A percentile compares a stretch with the other conserved stretches of the same genome.
These are phyloP conservation scores for Nematolebias whitei DNA, from an alignment of 2,113 vertebrate genomes.

Conservation along the genomic window DNA sequence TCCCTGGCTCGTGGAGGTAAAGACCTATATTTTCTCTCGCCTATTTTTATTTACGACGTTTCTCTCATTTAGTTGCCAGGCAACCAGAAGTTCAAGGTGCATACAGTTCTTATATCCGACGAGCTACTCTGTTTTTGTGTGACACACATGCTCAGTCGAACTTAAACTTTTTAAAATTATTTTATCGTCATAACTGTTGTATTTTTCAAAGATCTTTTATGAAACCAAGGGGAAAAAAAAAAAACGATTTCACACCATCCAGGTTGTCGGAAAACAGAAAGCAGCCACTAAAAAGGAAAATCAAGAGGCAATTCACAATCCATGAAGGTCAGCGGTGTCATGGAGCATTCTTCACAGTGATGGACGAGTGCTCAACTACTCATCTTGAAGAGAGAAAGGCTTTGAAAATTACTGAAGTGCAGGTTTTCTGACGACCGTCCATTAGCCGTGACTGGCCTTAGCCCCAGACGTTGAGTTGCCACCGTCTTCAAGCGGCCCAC, in stretches of 20 bases:
- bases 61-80: conserved; percentile 62
- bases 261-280: not conserved
- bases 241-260: conserved; percentile 7
- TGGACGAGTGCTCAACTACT: conserved; percentile 36
- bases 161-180: conserved; percentile 5
- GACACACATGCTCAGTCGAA: conserved; percentile 1
- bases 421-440: conserved; percentile 34
- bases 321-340: conserved; percentile 35
- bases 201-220: not conserved
- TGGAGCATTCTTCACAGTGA: conserved; percentile 28
- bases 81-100: conserved; percentile 50
- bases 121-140: conserved; percentile 18
- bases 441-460: conserved; percentile 34
- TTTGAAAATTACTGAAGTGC: conserved; percentile 28
- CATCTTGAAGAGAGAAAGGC: conserved; percentile 22
- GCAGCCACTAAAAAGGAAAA: conserved; percentile 23
- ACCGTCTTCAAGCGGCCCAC: conserved; percentile 32
- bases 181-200: not conserved
- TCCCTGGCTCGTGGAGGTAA: conserved; percentile 16
- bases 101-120: conserved; percentile 3
- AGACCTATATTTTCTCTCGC: conserved; percentile 27
- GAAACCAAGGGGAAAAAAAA: not conserved
- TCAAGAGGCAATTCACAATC: conserved; percentile 25
- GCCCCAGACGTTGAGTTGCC: conserved; percentile 35
- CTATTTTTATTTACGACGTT: conserved; percentile 49